phyloP scores from a whole-genome alignment of 2,797 vertebrate genomes.

The Linurgus olivaceus region DNA sequence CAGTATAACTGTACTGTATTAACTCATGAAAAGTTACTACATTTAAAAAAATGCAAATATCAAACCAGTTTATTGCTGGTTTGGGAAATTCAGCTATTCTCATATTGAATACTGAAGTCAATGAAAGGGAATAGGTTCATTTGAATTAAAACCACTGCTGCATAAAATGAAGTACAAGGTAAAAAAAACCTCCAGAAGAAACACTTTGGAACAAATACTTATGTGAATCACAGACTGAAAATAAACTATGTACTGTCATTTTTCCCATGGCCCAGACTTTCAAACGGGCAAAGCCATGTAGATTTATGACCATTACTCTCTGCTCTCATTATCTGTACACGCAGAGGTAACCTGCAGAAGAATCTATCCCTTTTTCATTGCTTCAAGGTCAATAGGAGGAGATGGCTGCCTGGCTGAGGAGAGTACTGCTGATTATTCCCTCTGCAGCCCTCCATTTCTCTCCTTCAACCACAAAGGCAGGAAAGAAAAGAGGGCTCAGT shows the following conservation, averaged over 20 bases:
- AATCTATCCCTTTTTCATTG: constrained; percentile 1
- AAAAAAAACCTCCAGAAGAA: neutral
- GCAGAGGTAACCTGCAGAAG: neutral
- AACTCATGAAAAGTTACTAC: neutral
- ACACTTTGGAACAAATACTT: neutral
- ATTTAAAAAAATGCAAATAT: neutral
- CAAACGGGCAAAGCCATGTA: neutral
- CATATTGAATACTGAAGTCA: neutral
- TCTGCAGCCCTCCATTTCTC: neutral
- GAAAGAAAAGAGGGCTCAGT: neutral
- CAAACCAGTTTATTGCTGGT: neutral
- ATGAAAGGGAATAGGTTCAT: neutral
- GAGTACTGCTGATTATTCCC: neutral
- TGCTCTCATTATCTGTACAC: neutral
- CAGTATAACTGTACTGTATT: neutral
- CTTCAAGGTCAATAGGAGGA: constrained; percentile 19
- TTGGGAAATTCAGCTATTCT: neutral
- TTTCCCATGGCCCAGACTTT: neutral
- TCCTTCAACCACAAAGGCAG: neutral
- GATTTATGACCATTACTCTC: neutral
- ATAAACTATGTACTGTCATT: neutral
- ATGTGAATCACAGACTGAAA: neutral
- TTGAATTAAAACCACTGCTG: constrained; percentile 14
- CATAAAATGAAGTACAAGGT: neutral
- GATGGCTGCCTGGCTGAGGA: neutral